A percentile compares a stretch with the other conserved stretches of the same genome.
These are phyloP conservation scores for Camelus dromedarius DNA, from an alignment of 2,113 vertebrate genomes.

Conservation along the genomic window DNA sequence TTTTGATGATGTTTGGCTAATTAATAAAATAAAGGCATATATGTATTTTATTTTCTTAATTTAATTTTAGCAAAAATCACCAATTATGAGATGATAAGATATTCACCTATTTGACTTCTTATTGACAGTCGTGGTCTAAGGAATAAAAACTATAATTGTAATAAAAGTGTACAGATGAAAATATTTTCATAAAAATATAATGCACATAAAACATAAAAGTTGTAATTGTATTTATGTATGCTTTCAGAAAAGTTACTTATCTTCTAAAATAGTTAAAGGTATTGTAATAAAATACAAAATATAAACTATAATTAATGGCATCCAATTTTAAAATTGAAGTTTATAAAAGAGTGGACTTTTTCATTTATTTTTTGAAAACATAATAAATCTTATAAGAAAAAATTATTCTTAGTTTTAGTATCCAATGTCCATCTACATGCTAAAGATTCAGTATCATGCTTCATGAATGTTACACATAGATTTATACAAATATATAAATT, in stretches of 20 bases:
- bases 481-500: constrained; percentile 44
- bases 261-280: constrained; percentile 29
- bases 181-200: constrained; percentile 39
- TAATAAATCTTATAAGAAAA: constrained; percentile 45
- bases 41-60: constrained; percentile 40
- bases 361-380: background rate
- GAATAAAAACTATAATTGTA: constrained; percentile 45
- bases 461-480: background rate
- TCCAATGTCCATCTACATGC: background rate
- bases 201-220: background rate
- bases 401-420: constrained; percentile 34
- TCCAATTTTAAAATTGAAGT: constrained; percentile 37
- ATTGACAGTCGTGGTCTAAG: constrained; percentile 9
- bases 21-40: constrained; percentile 50
- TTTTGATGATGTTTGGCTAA: constrained; percentile 21
- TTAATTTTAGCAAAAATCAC: constrained; percentile 57
- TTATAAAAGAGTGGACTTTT: constrained; percentile 31
- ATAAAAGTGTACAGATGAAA: background rate
- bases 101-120: background rate
- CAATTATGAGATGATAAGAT: constrained; percentile 9
- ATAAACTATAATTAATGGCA: constrained; percentile 6
- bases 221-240: constrained; percentile 30
- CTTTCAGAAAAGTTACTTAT: constrained; percentile 15
- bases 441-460: background rate
- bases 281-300: constrained; percentile 23